Evolutionary conservation across 2,113 vertebrate genomes (phyloP).

Genomic region (Rhea pennata): DNA sequence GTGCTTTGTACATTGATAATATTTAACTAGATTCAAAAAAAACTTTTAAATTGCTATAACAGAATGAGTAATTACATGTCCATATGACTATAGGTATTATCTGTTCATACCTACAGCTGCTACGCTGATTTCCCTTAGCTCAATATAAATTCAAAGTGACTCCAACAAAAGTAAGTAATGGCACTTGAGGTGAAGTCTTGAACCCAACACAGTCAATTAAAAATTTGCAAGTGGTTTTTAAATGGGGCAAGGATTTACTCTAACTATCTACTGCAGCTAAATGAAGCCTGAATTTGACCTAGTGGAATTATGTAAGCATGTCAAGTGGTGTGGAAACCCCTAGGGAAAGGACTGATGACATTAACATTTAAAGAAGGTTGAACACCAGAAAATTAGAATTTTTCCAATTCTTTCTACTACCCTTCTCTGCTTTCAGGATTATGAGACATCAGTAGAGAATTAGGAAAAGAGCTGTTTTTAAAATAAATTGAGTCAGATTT

Average conservation of each 20-base stretch:
- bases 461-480: background rate
- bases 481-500: background rate
- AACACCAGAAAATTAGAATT: background rate
- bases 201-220: background rate
- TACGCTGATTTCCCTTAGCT: background rate
- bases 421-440: background rate
- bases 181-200: background rate
- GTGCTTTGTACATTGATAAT: background rate
- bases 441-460: background rate
- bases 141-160: background rate
- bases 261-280: background rate
- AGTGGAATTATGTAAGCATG: background rate
- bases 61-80: background rate
- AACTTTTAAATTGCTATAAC: background rate
- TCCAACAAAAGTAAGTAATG: background rate
- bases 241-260: background rate
- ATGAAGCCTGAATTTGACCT: background rate
- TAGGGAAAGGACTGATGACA: background rate
- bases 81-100: background rate
- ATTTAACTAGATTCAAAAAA: background rate
- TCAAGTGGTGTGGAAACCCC: background rate
- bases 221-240: background rate
- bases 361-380: background rate
- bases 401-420: background rate
- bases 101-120: background rate